A percentile compares a stretch with the other conserved stretches of the same genome.
Conservation (phyloP, 2,113 vertebrate genomes). For the Poicephalus gulielmi region DNA sequence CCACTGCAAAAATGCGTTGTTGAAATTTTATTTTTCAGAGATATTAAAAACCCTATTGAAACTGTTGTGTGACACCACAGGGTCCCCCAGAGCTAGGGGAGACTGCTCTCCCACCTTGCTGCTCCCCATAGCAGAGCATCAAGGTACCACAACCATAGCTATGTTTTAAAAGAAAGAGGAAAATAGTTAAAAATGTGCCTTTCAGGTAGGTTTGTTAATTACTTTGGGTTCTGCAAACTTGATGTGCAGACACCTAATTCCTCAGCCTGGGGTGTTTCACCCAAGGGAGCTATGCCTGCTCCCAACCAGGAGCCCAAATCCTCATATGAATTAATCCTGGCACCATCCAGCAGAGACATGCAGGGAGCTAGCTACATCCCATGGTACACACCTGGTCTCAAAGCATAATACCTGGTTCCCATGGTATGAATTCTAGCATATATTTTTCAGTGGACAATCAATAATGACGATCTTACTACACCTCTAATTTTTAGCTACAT, state of each 20-base stretch:
- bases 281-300: neutral
- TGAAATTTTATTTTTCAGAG: neutral
- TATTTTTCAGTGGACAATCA: too few species aligned
- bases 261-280: neutral
- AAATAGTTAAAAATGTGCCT: neutral
- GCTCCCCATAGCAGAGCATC: neutral
- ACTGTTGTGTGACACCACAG: neutral
- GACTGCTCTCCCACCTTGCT: neutral
- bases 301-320: neutral
- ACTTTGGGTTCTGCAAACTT: neutral
- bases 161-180: neutral
- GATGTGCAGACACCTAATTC: neutral
- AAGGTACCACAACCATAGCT: neutral
- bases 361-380: neutral
- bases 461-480: neutral
- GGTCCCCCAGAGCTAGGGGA: neutral
- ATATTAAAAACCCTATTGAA: neutral
- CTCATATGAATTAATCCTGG: neutral
- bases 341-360: neutral
- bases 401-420: too few species aligned
- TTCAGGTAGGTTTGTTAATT: neutral
- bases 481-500: neutral
- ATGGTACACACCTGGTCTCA: neutral
- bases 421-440: rapidly evolving
- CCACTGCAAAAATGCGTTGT: neutral